phyloP scores from a whole-genome alignment of 2,113 vertebrate genomes.

The Hypanus sabinus region DNA sequence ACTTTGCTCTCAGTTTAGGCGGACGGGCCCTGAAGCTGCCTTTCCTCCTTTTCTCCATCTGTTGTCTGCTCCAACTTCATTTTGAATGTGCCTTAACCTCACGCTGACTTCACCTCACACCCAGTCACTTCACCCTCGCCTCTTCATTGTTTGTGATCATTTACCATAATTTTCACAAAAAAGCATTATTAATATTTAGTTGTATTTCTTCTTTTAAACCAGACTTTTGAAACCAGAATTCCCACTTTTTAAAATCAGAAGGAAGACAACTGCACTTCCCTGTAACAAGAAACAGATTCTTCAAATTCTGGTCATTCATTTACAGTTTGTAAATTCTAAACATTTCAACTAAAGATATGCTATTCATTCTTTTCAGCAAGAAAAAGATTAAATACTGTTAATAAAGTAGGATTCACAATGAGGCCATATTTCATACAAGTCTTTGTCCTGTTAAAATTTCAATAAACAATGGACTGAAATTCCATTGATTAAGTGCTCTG shows the following conservation, averaged over 20 bases:
- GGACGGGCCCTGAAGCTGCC: too few relatives aligned
- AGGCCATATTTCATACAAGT: background rate
- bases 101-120: too few relatives aligned
- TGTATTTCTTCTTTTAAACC: too few relatives aligned
- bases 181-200: too few relatives aligned
- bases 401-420: background rate
- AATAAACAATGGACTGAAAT: background rate
- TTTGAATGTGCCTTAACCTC: too few relatives aligned
- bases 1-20: too few relatives aligned
- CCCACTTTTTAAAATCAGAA: background rate
- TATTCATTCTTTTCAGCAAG: background rate
- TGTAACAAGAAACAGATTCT: background rate
- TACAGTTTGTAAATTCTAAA: background rate
- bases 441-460: background rate
- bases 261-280: background rate
- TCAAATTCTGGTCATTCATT: background rate
- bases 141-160: too few relatives aligned
- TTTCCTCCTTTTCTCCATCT: too few relatives aligned
- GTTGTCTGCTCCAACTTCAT: too few relatives aligned
- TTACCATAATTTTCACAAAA: too few relatives aligned
- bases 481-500: background rate
- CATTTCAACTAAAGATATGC: background rate
- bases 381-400: background rate
- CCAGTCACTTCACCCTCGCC: too few relatives aligned
- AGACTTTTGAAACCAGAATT: background rate